phyloP scores from a whole-genome alignment of 2,888 invertebrate genomes.

The Sympetrum striolatum region DNA sequence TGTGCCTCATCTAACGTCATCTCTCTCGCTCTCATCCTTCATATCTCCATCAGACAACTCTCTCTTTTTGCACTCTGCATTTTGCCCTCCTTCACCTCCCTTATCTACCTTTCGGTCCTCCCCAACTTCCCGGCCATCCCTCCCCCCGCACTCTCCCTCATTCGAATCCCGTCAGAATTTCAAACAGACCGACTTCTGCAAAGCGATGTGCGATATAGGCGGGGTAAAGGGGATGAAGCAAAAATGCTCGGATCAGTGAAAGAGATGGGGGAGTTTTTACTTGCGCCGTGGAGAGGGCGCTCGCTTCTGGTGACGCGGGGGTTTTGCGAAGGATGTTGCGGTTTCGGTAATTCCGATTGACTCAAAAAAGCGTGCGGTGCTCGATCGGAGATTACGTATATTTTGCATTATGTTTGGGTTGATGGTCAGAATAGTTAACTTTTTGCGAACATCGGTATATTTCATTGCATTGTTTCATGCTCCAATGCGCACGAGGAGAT shows the following conservation, averaged over 20 bases:
- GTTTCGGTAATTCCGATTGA: too few relatives aligned
- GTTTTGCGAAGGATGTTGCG: not conserved
- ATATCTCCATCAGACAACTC: conserved; percentile 30
- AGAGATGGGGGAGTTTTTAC: not conserved
- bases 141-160: not conserved
- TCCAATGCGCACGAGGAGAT: too few relatives aligned
- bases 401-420: too few relatives aligned
- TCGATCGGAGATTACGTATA: too few relatives aligned
- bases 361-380: too few relatives aligned
- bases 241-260: not conserved
- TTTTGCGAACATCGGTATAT: too few relatives aligned
- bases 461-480: too few relatives aligned
- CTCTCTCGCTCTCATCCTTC: not conserved
- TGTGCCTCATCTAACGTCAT: not conserved
- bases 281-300: not conserved
- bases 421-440: too few relatives aligned
- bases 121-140: not conserved
- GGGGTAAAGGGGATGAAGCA: not conserved
- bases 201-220: not conserved
- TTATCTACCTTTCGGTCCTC: conserved; percentile 16
- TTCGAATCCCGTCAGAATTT: conserved; percentile 32
- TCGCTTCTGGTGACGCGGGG: not conserved
- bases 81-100: conserved; percentile 29
- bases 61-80: conserved; percentile 15
- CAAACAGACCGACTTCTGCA: conserved; percentile 18